Percentiles rank a stretch among this genome's conserved stretches.
phyloP scores from a whole-genome alignment of 2,113 vertebrate species.

The Potamarius usumacintae region DNA sequence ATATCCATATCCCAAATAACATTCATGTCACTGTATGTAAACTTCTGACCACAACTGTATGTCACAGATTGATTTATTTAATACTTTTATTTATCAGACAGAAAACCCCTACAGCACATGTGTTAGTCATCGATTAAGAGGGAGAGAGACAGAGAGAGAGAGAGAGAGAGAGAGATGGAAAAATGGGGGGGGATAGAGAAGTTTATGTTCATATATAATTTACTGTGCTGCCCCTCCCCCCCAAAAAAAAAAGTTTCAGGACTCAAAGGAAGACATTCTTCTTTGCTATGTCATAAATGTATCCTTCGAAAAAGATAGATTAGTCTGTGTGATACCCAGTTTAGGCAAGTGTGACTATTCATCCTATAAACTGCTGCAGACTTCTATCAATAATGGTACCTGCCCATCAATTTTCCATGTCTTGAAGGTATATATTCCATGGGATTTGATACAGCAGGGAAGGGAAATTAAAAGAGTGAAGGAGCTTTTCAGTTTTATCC shows the following conservation, averaged over 20 bases:
- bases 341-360: background rate
- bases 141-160: too few relatives aligned
- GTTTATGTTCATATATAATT: background rate
- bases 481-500: slow-evolving; percentile 54
- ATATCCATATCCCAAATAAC: too few relatives aligned
- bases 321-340: slow-evolving; percentile 52
- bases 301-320: slow-evolving; percentile 64
- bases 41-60: too few relatives aligned
- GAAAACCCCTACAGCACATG: slow-evolving; percentile 58
- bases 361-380: slow-evolving; percentile 59
- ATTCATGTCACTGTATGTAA: too few relatives aligned
- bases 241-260: slow-evolving; percentile 47
- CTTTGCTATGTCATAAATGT: slow-evolving; percentile 66
- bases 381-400: slow-evolving; percentile 71
- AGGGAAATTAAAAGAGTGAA: slow-evolving; percentile 55
- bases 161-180: slow-evolving; percentile 45
- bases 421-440: slow-evolving; percentile 57
- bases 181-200: slow-evolving; percentile 17
- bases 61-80: too few relatives aligned
- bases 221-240: background rate
- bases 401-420: slow-evolving; percentile 63
- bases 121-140: slow-evolving; percentile 37
- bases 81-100: slow-evolving; percentile 52
- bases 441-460: slow-evolving; percentile 61
- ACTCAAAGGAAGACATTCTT: slow-evolving; percentile 63